Evolutionary conservation across 1,140 invertebrate species (phyloP), one percentile per base, ranked within the genome.

Genomic region (Semibalanus balanoides): DNA sequence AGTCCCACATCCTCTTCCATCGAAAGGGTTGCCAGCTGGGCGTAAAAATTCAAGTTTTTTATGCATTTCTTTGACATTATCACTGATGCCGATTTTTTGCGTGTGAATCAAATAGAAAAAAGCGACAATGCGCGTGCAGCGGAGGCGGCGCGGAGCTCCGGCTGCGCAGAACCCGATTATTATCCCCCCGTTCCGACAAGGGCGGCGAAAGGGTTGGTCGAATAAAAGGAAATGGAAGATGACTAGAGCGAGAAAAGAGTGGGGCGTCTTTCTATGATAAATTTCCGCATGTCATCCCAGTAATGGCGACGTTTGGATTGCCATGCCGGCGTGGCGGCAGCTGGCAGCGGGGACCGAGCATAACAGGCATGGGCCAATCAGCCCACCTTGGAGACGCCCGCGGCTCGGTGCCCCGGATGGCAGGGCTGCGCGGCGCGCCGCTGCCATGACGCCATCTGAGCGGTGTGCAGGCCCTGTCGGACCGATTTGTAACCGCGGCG

Each of bases 21-120:
- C 51, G 22, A 64, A 64, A 64, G 51, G 51, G 51, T 64, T 64
- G 51, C 51, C 51, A 64, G 51, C 51, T 64, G 51, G 51, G 51
- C 51, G 51, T 22, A 64, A 64, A 64, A 64, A 25, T 64, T 64
- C 51, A 64, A 64, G 51, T 64, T 64, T 64, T 64, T 64, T 64
- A 64, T 64, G 51, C 51, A 64, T 64, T 64, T 64, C 51, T 64
- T 64, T 64, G 51, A 64, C 51, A 64, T 64, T 64, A 64, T 64
- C 51, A 64, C 51, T 64, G 51, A 64, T 64, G 51, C 51, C 51
- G 51, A 64, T 64, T 64, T 64, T 64, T 64, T 64, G 51, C 51
- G 51, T 64, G 51, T 64, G 51, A 64, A 64, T 64, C 22, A 25
- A 25, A 64, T 7, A 64, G 51, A 64, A 64, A 64, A 64, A 64